Evolutionary conservation across 2,113 vertebrate genomes (phyloP).

Genomic region (Uria lomvia): DNA sequence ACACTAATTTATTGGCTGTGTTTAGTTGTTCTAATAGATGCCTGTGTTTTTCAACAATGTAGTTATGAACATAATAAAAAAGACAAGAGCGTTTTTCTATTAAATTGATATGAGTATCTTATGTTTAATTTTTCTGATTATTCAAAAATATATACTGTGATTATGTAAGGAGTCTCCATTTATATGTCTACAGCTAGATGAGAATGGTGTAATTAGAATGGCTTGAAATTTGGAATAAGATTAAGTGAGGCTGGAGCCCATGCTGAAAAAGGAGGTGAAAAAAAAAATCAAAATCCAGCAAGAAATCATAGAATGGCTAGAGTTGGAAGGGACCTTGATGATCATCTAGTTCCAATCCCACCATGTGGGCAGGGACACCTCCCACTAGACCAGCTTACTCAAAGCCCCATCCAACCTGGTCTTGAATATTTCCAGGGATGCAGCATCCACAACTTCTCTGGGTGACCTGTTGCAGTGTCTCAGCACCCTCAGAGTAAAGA

Average conservation of each 20-base stretch:
- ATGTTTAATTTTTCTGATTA: background rate
- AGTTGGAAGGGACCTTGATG: too few relatives aligned
- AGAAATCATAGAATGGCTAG: too few relatives aligned
- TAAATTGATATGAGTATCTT: background rate
- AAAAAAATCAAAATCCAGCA: too few relatives aligned
- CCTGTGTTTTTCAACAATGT: background rate
- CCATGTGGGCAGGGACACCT: too few relatives aligned
- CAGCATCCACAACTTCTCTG: too few relatives aligned
- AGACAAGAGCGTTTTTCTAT: background rate
- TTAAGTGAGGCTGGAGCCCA: background rate
- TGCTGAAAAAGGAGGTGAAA: background rate
- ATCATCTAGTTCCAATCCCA: too few relatives aligned
- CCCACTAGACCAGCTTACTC: too few relatives aligned
- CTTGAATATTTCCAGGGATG: too few relatives aligned
- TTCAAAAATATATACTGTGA: background rate
- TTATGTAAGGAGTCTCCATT: background rate
- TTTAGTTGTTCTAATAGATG: background rate
- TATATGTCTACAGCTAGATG: background rate
- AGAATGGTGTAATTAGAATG: background rate
- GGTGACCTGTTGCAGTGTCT: too few relatives aligned
- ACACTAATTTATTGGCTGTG: background rate
- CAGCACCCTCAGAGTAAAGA: too few relatives aligned
- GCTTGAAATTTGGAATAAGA: background rate
- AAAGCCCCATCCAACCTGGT: too few relatives aligned
- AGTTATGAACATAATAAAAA: background rate